A percentile compares a stretch with the other conserved stretches of the same genome.
These are phyloP conservation scores for Zoanthus sansibaricus DNA, from an alignment of 92 coral and sea anemone genomes.

Conservation along the genomic window DNA sequence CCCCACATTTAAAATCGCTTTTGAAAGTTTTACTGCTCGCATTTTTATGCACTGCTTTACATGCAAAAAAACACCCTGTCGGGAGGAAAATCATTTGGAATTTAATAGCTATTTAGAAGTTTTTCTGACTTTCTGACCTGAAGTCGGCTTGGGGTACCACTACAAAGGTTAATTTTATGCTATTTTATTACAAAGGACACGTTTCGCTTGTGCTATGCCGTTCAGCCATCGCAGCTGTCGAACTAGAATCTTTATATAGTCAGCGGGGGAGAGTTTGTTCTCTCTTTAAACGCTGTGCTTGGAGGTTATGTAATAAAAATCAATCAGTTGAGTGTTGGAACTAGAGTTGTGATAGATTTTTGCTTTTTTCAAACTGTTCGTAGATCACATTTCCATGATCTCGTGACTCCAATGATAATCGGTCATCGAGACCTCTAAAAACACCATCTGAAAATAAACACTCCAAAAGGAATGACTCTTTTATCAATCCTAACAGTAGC, in stretches of 20 bases:
- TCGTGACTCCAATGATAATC: not conserved
- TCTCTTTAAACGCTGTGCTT: not conserved
- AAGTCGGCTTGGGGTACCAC: slow-evolving; percentile 34
- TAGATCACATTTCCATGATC: slow-evolving; percentile 15
- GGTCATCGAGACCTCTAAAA: slow-evolving; percentile 14
- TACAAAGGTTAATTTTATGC: slow-evolving; percentile 96
- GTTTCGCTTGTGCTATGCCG: slow-evolving; percentile 53
- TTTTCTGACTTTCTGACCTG: slow-evolving; percentile 5
- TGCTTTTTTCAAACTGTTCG: not conserved
- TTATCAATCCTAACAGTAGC: not conserved
- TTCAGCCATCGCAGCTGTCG: slow-evolving; percentile 77
- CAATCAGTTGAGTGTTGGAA: not conserved
- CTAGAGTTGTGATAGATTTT: not conserved
- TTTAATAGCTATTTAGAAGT: slow-evolving; percentile 8
- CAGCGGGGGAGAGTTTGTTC: slow-evolving; percentile 16
- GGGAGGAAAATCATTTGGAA: not conserved
- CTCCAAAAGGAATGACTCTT: not conserved
- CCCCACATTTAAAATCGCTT: slow-evolving; percentile 50
- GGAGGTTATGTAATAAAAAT: slow-evolving; percentile 15
- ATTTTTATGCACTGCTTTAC: slow-evolving; percentile 2
- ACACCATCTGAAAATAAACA: not conserved
- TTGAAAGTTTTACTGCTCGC: slow-evolving; percentile 12
- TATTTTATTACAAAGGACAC: slow-evolving; percentile 81
- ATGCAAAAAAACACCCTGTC: slow-evolving; percentile 7
- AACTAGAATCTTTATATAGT: slow-evolving; percentile 11